A percentile compares a stretch with the other conserved stretches of the same genome.
Evolutionary conservation across 2,797 vertebrate species (phyloP).

Genomic region (Amazonetta brasiliensis): DNA sequence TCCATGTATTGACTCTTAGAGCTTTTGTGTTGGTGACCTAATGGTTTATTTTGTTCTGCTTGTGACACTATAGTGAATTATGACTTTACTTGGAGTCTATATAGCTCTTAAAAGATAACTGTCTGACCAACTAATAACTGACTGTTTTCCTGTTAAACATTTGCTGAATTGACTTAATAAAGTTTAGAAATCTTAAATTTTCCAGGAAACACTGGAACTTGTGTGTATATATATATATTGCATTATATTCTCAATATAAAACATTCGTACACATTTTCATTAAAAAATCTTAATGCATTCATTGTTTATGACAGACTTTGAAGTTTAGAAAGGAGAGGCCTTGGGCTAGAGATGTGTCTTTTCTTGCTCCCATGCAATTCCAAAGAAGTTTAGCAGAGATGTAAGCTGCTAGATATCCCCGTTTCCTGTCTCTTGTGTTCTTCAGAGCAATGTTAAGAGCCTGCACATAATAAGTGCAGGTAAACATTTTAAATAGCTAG

Average conservation of each 20-base stretch:
- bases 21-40: slow-evolving; percentile 13
- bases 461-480: background rate
- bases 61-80: background rate
- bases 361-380: slow-evolving; percentile 8
- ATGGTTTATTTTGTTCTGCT: slow-evolving; percentile 21
- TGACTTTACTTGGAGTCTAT: background rate
- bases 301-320: slow-evolving; percentile 18
- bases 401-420: background rate
- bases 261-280: background rate
- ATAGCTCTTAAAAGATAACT: background rate
- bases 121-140: background rate
- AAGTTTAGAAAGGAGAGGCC: slow-evolving; percentile 1
- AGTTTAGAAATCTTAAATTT: background rate
- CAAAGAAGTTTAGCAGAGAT: slow-evolving; percentile 2
- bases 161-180: background rate
- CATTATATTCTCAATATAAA: background rate
- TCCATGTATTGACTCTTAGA: background rate
- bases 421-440: background rate
- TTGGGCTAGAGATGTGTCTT: slow-evolving; percentile 24
- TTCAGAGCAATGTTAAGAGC: background rate
- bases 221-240: background rate
- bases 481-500: background rate
- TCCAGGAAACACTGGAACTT: background rate
- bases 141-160: background rate
- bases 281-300: background rate